These are phyloP conservation scores for Mixornis gularis DNA, from an alignment of 2,113 vertebrate genomes.

Conservation along the genomic window DNA sequence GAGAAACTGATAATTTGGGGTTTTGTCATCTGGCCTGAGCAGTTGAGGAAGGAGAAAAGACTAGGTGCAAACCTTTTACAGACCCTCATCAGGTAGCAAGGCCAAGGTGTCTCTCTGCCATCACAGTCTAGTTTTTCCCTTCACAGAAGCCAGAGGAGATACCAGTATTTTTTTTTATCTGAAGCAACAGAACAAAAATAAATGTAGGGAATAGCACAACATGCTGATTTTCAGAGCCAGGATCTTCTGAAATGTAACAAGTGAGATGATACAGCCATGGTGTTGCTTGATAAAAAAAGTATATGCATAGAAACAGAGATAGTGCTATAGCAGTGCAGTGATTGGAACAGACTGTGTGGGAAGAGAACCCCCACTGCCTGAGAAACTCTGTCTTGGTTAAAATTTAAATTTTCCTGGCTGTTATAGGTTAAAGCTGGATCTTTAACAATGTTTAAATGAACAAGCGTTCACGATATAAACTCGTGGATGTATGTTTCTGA, in stretches of 20 bases:
- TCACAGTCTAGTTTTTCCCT: background rate
- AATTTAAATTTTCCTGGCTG: background rate
- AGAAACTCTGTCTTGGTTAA: background rate
- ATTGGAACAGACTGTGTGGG: background rate
- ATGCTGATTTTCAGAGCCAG: background rate
- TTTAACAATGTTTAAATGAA: background rate
- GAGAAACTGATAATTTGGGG: fast-evolving
- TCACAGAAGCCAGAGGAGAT: background rate
- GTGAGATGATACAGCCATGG: background rate
- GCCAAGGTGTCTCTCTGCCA: background rate
- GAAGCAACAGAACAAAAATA: background rate
- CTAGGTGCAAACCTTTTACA: background rate
- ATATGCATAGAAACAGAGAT: background rate
- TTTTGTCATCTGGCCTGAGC: background rate
- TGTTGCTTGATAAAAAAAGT: background rate
- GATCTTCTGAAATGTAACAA: background rate
- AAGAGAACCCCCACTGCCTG: background rate
- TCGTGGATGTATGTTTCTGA: background rate
- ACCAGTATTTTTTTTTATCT: background rate
- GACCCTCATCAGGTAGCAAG: background rate
- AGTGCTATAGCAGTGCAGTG: background rate
- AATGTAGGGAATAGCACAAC: background rate
- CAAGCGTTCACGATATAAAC: background rate
- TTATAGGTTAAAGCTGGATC: background rate
- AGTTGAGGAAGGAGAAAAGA: background rate